Base-by-base conservation (phyloP, 1,140 invertebrate genomes). In the Leucophenga varia region DNA sequence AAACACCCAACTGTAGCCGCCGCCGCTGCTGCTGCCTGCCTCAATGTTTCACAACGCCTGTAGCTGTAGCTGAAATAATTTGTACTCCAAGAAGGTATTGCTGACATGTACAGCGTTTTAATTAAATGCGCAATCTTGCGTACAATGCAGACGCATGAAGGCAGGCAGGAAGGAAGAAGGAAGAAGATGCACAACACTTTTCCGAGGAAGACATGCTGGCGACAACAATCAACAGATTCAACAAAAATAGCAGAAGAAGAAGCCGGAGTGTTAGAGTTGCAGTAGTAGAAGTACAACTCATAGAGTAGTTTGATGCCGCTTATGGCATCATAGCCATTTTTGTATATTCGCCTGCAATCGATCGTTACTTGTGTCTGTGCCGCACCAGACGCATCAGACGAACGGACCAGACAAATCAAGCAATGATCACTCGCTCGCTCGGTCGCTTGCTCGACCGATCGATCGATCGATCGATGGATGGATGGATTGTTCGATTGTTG, bases 201-300 rank as follows among this genome's bases (percentile, higher is more conserved):
- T 57, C 54, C 49, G 56, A 61, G 65, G 59, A 70, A 69, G 65
- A 69, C 65, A 69, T 52, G 65, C 65, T 69, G 65, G 65, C 65
- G 65, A 69, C 65, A 68, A 31, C 32, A 28, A 31, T 25, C 41
- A 43, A 43, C n/a, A n/a, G n/a, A n/a, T n/a, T n/a, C n/a, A n/a
- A n/a, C n/a, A n/a, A 42, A 53, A 22, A 32, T 39, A 19, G 40
- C 41, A 49, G 47, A 38, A 39, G 39, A 34, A 34, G 41, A 31
- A 31, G n/a, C n/a, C n/a, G n/a, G n/a, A n/a, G n/a, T n/a, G n/a
- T n/a, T n/a, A n/a, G n/a, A n/a, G n/a, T n/a, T n/a, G n/a, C n/a
- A n/a, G n/a, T n/a, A n/a, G n/a, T n/a, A n/a, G n/a, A n/a, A n/a
- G n/a, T n/a, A n/a, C n/a, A n/a, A n/a, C n/a, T n/a, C n/a, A n/a